Base-by-base conservation (phyloP, 2,888 invertebrate genomes). In the Erynnis tages region DNA sequence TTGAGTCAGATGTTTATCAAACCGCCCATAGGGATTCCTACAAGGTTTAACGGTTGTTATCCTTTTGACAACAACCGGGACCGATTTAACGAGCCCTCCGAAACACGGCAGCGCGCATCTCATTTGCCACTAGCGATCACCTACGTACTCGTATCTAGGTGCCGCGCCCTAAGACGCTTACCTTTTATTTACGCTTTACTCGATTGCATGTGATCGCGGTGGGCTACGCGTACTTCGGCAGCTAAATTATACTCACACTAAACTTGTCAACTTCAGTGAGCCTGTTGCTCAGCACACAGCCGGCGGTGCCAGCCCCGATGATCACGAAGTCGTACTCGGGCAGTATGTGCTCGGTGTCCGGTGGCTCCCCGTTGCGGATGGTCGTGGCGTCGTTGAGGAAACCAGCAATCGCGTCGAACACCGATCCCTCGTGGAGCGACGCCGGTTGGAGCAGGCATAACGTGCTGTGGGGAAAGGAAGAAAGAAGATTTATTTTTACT, bases 241-340 rank as follows among this genome's bases (percentile, higher is more conserved):
- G n/a, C n/a, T n/a, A n/a, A n/a, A n/a, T n/a, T 21, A 34, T 19
- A 11, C 43, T 43, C 19, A 30, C 43, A 19, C 11, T 43, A 8
- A 43, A 43, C 0, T 43, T 16, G 29, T 43, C 61, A 2, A 81
- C 75, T 66, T 88, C 86, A 1, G 85, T 78, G 4, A 90, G 66
- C 19, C 90, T 65, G 55, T 81, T 85, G 52, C 79, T 79, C 3
- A 85, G 63, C 8, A 78, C 75, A 47, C 82, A 79, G 0, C 83
- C 83, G 1, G 82, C 83, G 0, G 81, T 78, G 1, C 84, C 83
- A 1, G 83, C 84, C 0, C 85, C 84, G n/a, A 84, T 71, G 54
- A 83, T 71, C 46, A 85, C 65, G 61, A 82, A 82, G 64, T 84
- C 82, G 48, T 83, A 82, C 57, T 80, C 73, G 4, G 59, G 53